These are phyloP conservation scores for Patella ulyssiponensis DNA, from an alignment of 2,888 invertebrate species.

Conservation along the genomic window DNA sequence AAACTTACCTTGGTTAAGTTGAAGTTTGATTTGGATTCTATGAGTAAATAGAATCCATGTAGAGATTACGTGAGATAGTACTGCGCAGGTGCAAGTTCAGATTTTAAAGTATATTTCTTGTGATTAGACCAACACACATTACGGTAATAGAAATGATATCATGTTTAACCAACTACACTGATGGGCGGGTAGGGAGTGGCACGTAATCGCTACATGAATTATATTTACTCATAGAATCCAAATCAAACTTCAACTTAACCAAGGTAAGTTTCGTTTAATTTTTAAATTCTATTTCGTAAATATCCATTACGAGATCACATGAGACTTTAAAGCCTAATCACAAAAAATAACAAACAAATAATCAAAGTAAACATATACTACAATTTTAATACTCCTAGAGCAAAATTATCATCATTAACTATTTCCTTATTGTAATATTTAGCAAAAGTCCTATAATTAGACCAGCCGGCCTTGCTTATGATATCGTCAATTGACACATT, in stretches of 20 bases:
- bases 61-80: neutral
- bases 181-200: neutral
- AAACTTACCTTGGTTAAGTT: neutral
- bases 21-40: neutral
- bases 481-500: neutral
- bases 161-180: neutral
- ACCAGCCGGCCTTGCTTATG: neutral
- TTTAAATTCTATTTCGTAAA: conserved; percentile 9
- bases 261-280: neutral
- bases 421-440: neutral
- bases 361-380: neutral
- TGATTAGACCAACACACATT: too few relatives aligned
- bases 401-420: neutral
- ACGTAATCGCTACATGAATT: neutral
- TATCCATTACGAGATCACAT: neutral
- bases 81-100: neutral
- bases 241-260: neutral
- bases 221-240: neutral
- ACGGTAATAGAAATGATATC: too few relatives aligned
- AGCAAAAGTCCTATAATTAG: neutral
- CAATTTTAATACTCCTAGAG: neutral
- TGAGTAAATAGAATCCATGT: neutral
- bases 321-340: neutral
- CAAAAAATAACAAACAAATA: too few relatives aligned
- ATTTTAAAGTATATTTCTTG: too few relatives aligned